phyloP scores from a whole-genome alignment of 2,888 invertebrate species.

The Volucella inflata region DNA sequence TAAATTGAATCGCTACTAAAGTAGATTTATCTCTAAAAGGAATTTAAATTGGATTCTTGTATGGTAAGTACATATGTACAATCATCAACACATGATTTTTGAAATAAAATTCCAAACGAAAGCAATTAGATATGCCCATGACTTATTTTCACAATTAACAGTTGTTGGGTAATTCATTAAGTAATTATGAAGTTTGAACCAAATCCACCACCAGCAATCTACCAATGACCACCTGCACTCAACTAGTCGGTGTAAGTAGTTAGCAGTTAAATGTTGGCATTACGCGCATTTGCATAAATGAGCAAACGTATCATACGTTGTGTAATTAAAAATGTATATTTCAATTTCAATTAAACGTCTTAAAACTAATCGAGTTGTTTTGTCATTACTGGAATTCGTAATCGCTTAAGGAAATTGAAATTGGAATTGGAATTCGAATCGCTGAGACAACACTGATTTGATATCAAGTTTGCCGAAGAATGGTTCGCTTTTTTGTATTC shows the following conservation, averaged over 20 bases:
- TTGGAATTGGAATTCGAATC: background rate
- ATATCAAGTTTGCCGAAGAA: too few species aligned
- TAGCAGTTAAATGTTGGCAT: too few species aligned
- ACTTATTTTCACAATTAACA: constrained; percentile 7
- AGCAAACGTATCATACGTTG: constrained; percentile 27
- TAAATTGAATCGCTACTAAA: too few species aligned
- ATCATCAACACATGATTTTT: too few species aligned
- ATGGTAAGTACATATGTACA: too few species aligned
- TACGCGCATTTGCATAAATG: constrained; percentile 42
- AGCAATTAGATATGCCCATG: constrained; percentile 20
- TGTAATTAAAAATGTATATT: constrained; percentile 52
- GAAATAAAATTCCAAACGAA: background rate
- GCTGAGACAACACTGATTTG: background rate
- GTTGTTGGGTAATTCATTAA: constrained; percentile 30
- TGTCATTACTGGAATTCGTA: constrained; percentile 27
- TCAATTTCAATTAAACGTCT: constrained; percentile 56
- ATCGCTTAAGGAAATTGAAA: constrained; percentile 1
- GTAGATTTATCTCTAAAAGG: too few species aligned
- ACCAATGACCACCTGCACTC: background rate
- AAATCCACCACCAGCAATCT: constrained; percentile 25
- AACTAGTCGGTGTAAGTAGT: background rate
- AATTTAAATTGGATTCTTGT: too few species aligned
- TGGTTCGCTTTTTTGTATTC: too few species aligned
- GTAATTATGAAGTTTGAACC: constrained; percentile 42
- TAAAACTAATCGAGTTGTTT: constrained; percentile 44